phyloP scores from a whole-genome alignment of 2,797 vertebrate species.

The Rachycentron canadum region DNA sequence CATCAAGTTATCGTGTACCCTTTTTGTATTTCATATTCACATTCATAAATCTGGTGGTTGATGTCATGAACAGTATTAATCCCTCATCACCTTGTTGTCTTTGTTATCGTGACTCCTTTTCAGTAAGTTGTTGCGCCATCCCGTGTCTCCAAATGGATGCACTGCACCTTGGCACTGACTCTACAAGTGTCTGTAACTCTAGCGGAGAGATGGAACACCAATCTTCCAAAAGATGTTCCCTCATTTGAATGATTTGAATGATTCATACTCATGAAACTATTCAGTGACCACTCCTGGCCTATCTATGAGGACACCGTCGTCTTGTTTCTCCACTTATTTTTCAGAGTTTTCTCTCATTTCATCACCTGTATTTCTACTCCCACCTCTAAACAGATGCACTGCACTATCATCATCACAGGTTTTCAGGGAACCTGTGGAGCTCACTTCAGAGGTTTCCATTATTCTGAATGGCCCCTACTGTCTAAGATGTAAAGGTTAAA shows the following conservation, averaged over 20 bases:
- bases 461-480: slow-evolving; percentile 4
- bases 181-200: too few relatives aligned
- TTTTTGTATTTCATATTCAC: not conserved
- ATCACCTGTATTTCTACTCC: not conserved
- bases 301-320: not conserved
- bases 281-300: not conserved
- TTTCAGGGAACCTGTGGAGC: not conserved
- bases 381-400: not conserved
- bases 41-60: not conserved
- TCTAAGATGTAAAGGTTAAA: slow-evolving; percentile 25
- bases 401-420: not conserved
- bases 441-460: not conserved
- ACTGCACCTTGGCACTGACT: too few relatives aligned
- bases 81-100: not conserved
- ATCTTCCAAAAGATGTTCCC: not conserved
- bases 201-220: not conserved
- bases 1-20: not conserved
- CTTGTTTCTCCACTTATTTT: not conserved
- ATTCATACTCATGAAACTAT: not conserved
- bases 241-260: not conserved
- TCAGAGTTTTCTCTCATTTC: not conserved
- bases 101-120: not conserved
- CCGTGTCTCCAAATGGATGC: too few relatives aligned
- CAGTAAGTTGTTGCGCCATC: too few relatives aligned
- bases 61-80: not conserved